A percentile compares a stretch with the other conserved stretches of the same genome.
phyloP scores from a whole-genome alignment of 2,797 vertebrate species.

The Periparus ater region DNA sequence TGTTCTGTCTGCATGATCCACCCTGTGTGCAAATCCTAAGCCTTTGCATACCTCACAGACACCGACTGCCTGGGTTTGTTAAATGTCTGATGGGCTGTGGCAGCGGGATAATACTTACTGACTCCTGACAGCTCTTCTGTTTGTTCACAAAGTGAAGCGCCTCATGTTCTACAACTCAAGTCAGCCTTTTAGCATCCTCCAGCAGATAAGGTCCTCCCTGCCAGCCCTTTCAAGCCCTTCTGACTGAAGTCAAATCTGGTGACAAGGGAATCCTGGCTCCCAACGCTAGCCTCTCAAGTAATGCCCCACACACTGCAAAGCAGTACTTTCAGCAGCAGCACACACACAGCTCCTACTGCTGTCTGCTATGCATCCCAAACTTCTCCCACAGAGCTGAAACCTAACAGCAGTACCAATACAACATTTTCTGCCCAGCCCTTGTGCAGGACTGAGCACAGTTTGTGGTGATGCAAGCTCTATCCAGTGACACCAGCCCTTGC shows the following conservation, averaged over 20 bases:
- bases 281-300: neutral
- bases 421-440: neutral
- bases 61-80: neutral
- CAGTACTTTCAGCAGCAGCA: neutral
- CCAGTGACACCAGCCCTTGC: neutral
- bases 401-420: neutral
- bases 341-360: neutral
- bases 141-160: neutral
- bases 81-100: neutral
- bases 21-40: neutral
- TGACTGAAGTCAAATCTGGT: neutral
- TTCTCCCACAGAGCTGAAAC: neutral
- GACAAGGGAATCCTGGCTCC: neutral
- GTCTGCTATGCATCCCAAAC: neutral
- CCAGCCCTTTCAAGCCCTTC: neutral
- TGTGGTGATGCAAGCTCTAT: neutral
- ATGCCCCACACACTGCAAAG: neutral
- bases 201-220: neutral
- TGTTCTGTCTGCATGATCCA: neutral
- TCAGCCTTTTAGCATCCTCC: neutral
- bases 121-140: neutral
- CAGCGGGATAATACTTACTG: neutral
- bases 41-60: neutral
- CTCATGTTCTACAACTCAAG: neutral
- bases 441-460: neutral